A percentile compares a stretch with the other conserved stretches of the same genome.
Conservation (phyloP, 2,888 invertebrate species). For the Ectemnius lituratus region DNA sequence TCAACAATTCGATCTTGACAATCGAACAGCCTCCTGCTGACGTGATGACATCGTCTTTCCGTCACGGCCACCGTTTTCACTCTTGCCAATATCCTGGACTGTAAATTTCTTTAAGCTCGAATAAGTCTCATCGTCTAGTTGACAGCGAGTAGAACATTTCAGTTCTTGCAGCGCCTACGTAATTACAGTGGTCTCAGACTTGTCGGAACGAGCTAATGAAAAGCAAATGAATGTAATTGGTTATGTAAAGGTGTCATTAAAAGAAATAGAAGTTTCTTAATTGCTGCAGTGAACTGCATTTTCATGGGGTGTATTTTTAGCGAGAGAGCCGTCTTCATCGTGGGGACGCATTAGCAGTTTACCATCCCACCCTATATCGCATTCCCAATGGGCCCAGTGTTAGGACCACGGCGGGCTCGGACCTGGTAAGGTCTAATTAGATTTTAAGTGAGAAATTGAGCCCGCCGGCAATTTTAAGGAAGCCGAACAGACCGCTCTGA, state of each 20-base stretch:
- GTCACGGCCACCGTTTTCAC: not conserved
- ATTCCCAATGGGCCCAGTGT: conserved; percentile 51
- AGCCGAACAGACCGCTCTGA: conserved; percentile 76
- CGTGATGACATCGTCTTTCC: not conserved
- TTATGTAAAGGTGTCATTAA: too few species aligned
- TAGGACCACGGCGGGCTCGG: conserved; percentile 38
- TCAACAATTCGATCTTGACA: conserved; percentile 12
- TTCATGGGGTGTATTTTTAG: conserved; percentile 72
- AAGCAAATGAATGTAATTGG: too few species aligned
- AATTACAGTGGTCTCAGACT: too few species aligned
- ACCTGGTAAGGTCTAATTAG: conserved; percentile 74
- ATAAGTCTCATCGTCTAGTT: too few species aligned
- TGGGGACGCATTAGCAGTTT: conserved; percentile 69
- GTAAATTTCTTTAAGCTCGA: too few species aligned
- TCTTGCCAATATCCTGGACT: not conserved
- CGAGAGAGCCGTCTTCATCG: conserved; percentile 65
- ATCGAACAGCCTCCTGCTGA: conserved; percentile 6
- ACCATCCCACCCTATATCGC: conserved; percentile 22
- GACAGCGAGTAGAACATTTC: too few species aligned
- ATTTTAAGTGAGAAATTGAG: conserved; percentile 78
- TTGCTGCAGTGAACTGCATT: conserved; percentile 73
- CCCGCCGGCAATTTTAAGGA: conserved; percentile 78
- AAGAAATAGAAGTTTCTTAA: too few species aligned
- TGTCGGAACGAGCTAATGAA: too few species aligned
- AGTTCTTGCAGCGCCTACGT: too few species aligned